phyloP scores from a whole-genome alignment of 2,888 invertebrate genomes.

The Stenoptilia bipunctidactyla region DNA sequence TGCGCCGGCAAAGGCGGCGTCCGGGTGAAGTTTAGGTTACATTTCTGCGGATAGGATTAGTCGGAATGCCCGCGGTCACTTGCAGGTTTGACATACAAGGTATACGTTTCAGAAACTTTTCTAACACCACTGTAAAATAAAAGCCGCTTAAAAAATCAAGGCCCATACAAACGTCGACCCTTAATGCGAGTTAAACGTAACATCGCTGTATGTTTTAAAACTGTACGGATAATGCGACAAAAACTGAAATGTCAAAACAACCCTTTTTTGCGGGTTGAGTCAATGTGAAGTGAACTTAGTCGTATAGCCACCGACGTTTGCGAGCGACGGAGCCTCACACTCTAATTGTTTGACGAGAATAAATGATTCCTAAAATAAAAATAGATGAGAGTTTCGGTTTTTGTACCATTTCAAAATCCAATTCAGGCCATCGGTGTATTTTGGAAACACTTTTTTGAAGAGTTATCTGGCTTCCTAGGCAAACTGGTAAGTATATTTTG shows the following conservation, averaged over 20 bases:
- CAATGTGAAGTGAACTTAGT: conserved; percentile 56
- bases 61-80: conserved; percentile 52
- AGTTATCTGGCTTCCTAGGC: no score
- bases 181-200: conserved; percentile 40
- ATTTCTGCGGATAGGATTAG: conserved; percentile 35
- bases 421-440: no score
- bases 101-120: conserved; percentile 68
- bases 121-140: conserved; percentile 55
- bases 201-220: conserved; percentile 22
- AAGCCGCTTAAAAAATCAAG: conserved; percentile 63
- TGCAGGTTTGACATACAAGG: conserved; percentile 55
- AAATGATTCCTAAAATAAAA: conserved; percentile 66
- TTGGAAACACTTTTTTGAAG: no score
- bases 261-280: conserved; percentile 45
- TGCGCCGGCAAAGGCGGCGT: conserved; percentile 15
- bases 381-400: conserved; percentile 63
- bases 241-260: conserved; percentile 48
- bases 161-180: conserved; percentile 56
- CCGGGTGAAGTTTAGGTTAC: conserved; percentile 33
- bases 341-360: conserved; percentile 69
- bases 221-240: conserved; percentile 45
- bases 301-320: conserved; percentile 36
- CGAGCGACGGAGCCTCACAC: conserved; percentile 39
- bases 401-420: conserved; percentile 19
- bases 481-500: no score